phyloP scores from a whole-genome alignment of 2,113 vertebrate genomes.

The Sebastes schlegelii region DNA sequence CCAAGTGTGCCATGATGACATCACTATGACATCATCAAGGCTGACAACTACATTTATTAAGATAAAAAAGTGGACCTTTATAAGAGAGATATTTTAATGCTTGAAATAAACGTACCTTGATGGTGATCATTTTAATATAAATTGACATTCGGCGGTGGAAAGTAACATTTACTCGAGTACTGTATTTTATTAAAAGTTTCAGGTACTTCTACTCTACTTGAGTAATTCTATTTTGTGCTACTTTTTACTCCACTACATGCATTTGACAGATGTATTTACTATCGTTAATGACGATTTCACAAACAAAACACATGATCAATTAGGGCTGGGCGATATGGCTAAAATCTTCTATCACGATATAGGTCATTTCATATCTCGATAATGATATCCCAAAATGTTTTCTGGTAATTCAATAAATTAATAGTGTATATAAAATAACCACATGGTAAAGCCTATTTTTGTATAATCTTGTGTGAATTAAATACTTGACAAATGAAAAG shows the following conservation, averaged over 20 bases:
- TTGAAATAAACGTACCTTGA: neutral
- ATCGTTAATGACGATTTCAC: neutral
- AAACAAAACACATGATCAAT: neutral
- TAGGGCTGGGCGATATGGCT: no score
- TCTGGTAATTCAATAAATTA: no score
- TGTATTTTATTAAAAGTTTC: no score
- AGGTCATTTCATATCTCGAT: no score
- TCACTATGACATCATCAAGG: neutral
- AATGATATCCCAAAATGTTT: no score
- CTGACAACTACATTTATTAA: neutral
- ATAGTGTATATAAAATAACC: no score
- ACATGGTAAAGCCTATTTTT: no score
- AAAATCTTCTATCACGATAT: no score
- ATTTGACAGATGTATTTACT: neutral
- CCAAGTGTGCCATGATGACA: neutral
- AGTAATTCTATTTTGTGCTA: neutral
- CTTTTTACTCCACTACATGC: neutral
- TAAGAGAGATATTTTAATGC: neutral
- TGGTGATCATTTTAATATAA: neutral
- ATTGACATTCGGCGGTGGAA: neutral
- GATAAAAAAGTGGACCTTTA: neutral
- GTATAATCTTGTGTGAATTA: no score
- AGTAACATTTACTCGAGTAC: neutral
- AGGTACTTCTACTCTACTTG: neutral
- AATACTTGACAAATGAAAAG: no score